Base-by-base conservation (phyloP, 2,888 invertebrate species). In the Lucinisca nassula region DNA sequence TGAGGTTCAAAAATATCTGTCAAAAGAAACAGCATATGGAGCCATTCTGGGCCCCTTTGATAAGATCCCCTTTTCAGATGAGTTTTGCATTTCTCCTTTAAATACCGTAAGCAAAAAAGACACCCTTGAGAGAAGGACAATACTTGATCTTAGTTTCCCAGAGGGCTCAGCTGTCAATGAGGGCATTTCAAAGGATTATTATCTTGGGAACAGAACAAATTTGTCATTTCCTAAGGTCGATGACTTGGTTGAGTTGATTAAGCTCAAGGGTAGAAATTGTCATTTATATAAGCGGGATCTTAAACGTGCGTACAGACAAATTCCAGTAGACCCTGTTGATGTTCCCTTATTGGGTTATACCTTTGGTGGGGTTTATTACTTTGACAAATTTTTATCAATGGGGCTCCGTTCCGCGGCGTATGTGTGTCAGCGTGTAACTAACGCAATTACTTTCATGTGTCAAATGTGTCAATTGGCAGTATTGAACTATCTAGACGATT, bases 131-230 rank as follows among this genome's bases (percentile, higher is more conserved):
- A 45, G 79, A 24, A 73, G 81, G 37, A 37, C 74, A 6, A 81
- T 81, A 21, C 32, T 81, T 32, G 81, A 81, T 8, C 58, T 74
- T 35, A 81, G 81, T 61, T 58, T 58, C 32, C 73, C 79, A 6
- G 55, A 58, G 24, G 70, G 32, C 10, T n/a, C 35, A 21, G 30
- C 35, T 35, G 61, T 61, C 1, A 61, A 61, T 30, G 61, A 61
- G 61, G 27, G 30, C 17, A 61, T 61, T 27, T 27, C 61, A 3
- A 61, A 61, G 27, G 61, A 61, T 61, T 61, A 61, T 61, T 61
- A 61, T 30, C 17, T 61, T 4, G 61, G 30, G 6, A 6, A 24
- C 2, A 61, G 17, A 30, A 27, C 30, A 6, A 30, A 61, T 61
- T 61, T 61, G 17, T 6, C 30, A 3, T 61, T 61, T 30, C 61